These are phyloP conservation scores for Lamprotornis superbus DNA, from an alignment of 2,113 vertebrate genomes.

Conservation along the genomic window DNA sequence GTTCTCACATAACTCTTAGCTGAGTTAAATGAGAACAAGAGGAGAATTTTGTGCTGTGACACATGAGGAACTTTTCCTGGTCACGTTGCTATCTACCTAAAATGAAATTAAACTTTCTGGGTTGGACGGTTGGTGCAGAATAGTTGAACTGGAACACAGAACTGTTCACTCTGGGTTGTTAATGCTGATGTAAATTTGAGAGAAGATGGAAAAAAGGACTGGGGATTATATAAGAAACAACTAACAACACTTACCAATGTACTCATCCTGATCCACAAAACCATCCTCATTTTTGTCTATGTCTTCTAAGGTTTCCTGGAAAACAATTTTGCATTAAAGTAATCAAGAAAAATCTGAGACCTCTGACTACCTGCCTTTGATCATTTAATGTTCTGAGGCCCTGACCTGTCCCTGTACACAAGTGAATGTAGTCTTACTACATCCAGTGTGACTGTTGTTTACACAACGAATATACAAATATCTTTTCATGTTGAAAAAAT, in stretches of 20 bases:
- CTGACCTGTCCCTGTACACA: neutral
- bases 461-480: neutral
- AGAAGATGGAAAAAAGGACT: neutral
- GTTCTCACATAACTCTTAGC: neutral
- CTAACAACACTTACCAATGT: constrained; percentile 83
- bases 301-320: constrained; percentile 96
- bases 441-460: neutral
- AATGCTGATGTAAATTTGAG: neutral
- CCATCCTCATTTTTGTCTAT: constrained; percentile 95
- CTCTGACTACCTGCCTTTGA: neutral
- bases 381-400: neutral
- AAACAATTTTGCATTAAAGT: constrained; percentile 10
- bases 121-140: neutral
- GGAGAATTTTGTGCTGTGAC: neutral
- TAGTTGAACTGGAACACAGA: neutral
- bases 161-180: neutral
- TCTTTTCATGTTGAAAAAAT: neutral
- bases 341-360: neutral
- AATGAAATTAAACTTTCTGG: neutral
- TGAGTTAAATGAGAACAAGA: neutral
- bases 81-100: neutral
- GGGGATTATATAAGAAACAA: neutral
- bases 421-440: neutral
- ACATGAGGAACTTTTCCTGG: neutral
- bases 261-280: constrained; percentile 95